Base-by-base conservation (phyloP, 2,888 invertebrate species). In the Hirtodrosophila confusa region DNA sequence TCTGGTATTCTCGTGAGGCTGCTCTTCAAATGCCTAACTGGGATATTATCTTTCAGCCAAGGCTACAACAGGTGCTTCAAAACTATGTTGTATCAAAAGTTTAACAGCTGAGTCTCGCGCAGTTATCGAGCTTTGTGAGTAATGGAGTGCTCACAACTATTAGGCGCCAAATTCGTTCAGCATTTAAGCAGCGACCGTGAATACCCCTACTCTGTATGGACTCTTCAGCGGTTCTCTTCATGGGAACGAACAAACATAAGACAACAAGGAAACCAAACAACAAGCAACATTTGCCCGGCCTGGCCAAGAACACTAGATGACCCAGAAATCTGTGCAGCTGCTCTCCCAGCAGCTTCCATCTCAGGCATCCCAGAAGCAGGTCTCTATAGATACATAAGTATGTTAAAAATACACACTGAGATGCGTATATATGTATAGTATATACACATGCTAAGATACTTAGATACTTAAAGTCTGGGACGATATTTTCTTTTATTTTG, bases 271-370 rank as follows among this genome's bases (percentile, higher is more conserved):
- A n/a, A n/a, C n/a, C 11, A 5, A 12, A n/a, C 11, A 47, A 35
- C 39, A 39, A 49, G 36, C 27, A 24, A 29, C 3, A 54, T 43
- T 31, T 23, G n/a, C 7, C 7, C 7, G 37, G 50, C 50, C 70
- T 56, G 53, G 69, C 62, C 69, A 62, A 43, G 39, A 53, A 68
- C 51, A 68, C n/a, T 11, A 66, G 11, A 12, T 75, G 76, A 75
- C 72, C 72, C 72, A 72, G 65, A 72, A 75, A 72, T 64, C 70
- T 55, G 11, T 54, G 71, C 76, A 75, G 76, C 71, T 72, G 72
- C 58, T 64, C 35, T 58, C 10, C 39, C 9, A 8, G n/a, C 49
- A 62, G 41, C 64, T 63, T 64, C 43, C 54, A 65, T 29, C 43
- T 50, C 36, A 1, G 17, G 17, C 17, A 17, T 17, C 31, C 50